Base-by-base conservation (phyloP, 2,797 vertebrate species). In the Sarcoramphus papa region DNA sequence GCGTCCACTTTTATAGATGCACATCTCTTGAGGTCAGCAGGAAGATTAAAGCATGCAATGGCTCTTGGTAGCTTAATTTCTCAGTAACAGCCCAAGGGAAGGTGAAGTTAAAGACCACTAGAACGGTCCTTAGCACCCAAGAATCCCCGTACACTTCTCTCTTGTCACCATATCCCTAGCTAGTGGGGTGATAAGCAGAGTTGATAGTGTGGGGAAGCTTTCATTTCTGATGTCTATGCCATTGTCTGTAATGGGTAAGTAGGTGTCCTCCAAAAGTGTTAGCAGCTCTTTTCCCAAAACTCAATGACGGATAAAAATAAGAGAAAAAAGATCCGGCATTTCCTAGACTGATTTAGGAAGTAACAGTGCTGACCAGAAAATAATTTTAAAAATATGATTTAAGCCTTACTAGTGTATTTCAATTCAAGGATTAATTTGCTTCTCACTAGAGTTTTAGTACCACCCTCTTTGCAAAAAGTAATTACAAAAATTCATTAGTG, bases 401-500 rank as follows among this genome's bases (percentile, higher is more conserved):
- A 72, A 87, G 45, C 27, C 11, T 90, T 82, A 33, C 6, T 37
- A 54, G 16, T 33, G 19, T 45, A 37, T 92, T 93, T 88, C 27
- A 84, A 41, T 56, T 86, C 23, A 81, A 78, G 56, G 56, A 80
- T 80, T 91, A 91, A 83, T 93, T 87, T 96, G 28, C 33, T 95
- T 91, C 64, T 62, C 48, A 65, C 24, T 43, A 47, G 40, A 76
- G 30, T 63, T 73, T 89, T 82, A 51, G 37, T 76, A 90, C 40
- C 63, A 77, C 24, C 41, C 27, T 86, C 53, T 93, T 91, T 95
- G 60, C 41, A 89, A 94, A 77, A 67, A 95, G 63, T 93, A 93
- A 95, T 95, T 94, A 80, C 83, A 92, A 95, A 95, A 90, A 95
- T 28, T 93, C 74, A 77, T 94, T 94, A 95, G 70, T 18, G 24